Conservation (phyloP, 64 coral and sea anemone species). For the Actinia equina region DNA sequence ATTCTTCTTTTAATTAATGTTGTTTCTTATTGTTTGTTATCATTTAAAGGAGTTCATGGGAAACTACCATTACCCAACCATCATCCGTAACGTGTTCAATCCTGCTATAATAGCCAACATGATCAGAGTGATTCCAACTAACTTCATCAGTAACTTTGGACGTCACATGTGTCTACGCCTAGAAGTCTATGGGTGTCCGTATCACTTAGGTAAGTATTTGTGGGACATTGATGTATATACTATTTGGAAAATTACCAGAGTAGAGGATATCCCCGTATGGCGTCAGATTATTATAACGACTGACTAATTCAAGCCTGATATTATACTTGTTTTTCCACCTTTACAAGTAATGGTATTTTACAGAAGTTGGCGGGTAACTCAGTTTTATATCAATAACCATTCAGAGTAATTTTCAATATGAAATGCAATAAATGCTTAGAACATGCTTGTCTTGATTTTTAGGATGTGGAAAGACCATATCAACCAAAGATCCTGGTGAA, state of each 20-base stretch:
- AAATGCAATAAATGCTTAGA: too few relatives aligned
- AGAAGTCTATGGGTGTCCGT: slow-evolving; percentile 69
- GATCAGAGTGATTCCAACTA: slow-evolving; percentile 69
- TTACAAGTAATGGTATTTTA: too few relatives aligned
- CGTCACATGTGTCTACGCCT: slow-evolving; percentile 68
- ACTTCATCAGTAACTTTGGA: slow-evolving; percentile 32
- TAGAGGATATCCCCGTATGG: too few relatives aligned
- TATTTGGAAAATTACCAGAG: too few relatives aligned
- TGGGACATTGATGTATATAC: too few relatives aligned
- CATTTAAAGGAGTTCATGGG: slow-evolving; percentile 64
- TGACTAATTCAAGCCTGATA: too few relatives aligned
- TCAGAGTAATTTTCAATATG: too few relatives aligned
- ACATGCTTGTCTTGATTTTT: neutral
- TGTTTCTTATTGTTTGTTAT: neutral
- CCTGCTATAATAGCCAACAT: slow-evolving; percentile 65
- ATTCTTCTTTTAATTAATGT: neutral
- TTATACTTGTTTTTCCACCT: too few relatives aligned
- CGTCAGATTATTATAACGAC: too few relatives aligned
- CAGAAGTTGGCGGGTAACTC: too few relatives aligned
- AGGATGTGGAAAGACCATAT: slow-evolving; percentile 63
- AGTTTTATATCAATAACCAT: too few relatives aligned
- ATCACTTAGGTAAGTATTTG: slow-evolving; percentile 64
- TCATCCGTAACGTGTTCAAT: slow-evolving; percentile 37
- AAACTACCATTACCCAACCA: slow-evolving; percentile 21
- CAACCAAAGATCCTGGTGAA: slow-evolving; percentile 33